Conservation (phyloP, 2,113 vertebrate genomes). For the Conger conger region DNA sequence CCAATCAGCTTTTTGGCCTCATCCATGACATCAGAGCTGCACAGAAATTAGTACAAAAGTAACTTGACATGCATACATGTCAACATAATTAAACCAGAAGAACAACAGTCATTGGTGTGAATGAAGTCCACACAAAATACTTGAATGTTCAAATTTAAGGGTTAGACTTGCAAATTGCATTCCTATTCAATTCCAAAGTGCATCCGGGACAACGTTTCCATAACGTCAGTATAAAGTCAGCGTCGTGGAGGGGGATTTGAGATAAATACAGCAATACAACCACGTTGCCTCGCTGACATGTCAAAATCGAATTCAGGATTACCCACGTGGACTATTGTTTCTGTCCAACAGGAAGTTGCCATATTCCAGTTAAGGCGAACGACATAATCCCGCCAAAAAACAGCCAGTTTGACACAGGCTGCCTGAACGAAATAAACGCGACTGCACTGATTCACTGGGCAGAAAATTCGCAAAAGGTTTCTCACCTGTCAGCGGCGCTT, state of each 20-base stretch:
- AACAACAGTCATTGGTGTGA: not conserved
- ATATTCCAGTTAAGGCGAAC: not conserved
- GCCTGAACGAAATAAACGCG: not conserved
- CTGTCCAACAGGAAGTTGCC: not conserved
- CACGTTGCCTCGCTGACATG: too few species aligned
- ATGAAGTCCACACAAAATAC: too few species aligned
- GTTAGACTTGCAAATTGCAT: too few species aligned
- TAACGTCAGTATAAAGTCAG: not conserved
- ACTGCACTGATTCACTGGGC: too few species aligned
- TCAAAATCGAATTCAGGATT: not conserved
- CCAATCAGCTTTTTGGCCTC: slow-evolving; percentile 93
- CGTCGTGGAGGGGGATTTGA: not conserved
- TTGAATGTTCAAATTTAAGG: too few species aligned
- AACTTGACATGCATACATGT: not conserved
- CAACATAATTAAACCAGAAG: not conserved
- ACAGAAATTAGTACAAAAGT: not conserved
- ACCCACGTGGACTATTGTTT: slow-evolving; percentile 1
- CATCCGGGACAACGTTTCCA: too few species aligned
- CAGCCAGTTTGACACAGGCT: not conserved
- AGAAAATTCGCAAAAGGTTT: not conserved
- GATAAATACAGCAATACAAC: not conserved
- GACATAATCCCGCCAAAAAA: not conserved
- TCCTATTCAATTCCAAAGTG: too few species aligned
- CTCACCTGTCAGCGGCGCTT: slow-evolving; percentile 55
- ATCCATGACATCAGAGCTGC: slow-evolving; percentile 79